A percentile compares a stretch with the other conserved stretches of the same genome.
Evolutionary conservation across 2,888 invertebrate genomes (phyloP).

Genomic region (Suillia variegata): DNA sequence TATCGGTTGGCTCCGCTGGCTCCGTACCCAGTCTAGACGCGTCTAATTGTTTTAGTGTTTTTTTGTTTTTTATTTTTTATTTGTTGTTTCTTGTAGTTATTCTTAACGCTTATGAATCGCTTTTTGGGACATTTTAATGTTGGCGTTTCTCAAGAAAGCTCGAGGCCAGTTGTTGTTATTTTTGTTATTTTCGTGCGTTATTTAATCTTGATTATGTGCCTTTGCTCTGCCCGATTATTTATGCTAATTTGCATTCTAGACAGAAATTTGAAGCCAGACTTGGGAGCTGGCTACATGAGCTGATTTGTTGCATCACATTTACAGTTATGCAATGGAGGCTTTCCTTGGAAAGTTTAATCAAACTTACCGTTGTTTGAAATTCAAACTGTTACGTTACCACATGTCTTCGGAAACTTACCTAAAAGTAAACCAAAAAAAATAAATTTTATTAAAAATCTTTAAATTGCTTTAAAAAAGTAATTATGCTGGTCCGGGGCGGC

Average conservation of each 20-base stretch:
- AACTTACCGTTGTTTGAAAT: no score
- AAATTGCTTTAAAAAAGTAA: no score
- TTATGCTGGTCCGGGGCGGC: no score
- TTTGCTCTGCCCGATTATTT: conserved; percentile 15
- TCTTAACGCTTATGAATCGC: background rate
- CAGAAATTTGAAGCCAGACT: conserved; percentile 23
- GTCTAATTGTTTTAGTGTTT: conserved; percentile 10
- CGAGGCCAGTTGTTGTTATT: background rate
- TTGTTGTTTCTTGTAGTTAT: background rate
- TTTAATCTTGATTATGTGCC: background rate
- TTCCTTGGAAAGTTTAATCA: no score
- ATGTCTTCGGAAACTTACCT: no score
- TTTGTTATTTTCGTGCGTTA: background rate
- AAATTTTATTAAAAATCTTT: no score
- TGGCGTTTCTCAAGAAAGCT: background rate
- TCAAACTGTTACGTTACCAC: no score
- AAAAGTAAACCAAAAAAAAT: no score
- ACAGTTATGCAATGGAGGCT: no score
- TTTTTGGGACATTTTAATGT: background rate
- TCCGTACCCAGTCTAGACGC: conserved; percentile 15
- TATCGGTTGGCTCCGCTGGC: conserved; percentile 12
- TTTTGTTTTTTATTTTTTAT: no score
- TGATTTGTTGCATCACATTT: no score
- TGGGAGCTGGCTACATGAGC: no score
- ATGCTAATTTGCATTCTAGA: conserved; percentile 38